A percentile compares a stretch with the other conserved stretches of the same genome.
These are phyloP conservation scores for Cisticola juncidis DNA, from an alignment of 2,113 vertebrate species.

Conservation along the genomic window DNA sequence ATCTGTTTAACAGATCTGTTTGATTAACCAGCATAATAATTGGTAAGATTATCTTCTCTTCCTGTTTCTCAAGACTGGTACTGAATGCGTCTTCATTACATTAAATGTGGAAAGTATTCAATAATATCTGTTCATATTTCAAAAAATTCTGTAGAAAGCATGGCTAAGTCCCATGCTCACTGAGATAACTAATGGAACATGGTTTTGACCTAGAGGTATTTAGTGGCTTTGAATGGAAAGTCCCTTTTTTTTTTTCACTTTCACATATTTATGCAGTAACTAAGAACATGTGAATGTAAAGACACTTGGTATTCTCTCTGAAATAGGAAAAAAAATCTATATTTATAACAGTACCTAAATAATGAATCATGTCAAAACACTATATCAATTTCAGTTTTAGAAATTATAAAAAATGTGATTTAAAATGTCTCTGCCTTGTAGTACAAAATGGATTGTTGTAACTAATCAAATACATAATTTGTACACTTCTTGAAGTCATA, in stretches of 20 bases:
- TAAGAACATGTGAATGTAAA: not conserved
- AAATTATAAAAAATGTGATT: not conserved
- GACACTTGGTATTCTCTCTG: not conserved
- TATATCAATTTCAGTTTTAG: not conserved
- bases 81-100: not conserved
- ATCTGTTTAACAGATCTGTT: not conserved
- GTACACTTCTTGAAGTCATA: not conserved
- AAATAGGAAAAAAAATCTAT: not conserved
- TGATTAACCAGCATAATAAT: not conserved
- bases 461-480: not conserved
- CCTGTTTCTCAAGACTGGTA: not conserved
- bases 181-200: not conserved
- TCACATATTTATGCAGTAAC: not conserved
- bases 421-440: not conserved
- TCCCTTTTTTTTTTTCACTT: not conserved
- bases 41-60: not conserved
- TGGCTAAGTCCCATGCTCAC: not conserved
- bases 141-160: conserved; percentile 34
- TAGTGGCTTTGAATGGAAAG: not conserved
- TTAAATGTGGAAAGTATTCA: not conserved
- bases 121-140: not conserved
- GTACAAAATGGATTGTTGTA: not conserved
- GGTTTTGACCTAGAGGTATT: not conserved
- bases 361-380: not conserved
- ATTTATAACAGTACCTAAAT: not conserved